Evolutionary conservation across 2,797 vertebrate species (phyloP), one percentile per base, ranked within the genome.

Genomic region (Lophotriccus pileatus): DNA sequence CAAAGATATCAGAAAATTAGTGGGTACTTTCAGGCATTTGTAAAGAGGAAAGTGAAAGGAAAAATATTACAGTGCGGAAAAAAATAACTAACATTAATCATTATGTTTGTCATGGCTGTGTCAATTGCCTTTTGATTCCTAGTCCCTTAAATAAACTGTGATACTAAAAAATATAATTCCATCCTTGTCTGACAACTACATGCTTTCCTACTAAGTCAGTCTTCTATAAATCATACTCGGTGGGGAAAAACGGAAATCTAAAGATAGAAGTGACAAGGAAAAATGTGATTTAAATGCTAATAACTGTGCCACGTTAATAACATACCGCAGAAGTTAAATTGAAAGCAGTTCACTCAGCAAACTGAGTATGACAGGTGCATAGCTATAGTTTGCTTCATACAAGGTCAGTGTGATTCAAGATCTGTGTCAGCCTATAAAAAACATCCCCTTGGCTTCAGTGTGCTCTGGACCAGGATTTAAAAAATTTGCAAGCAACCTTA

Each of bases 221-320:
- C 70, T 89, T 81, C 59, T 56, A 14, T 76, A 86, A 90, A 84
- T 84, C 32, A 12, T 56, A 28, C 7, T 50, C 0, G 1, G 9
- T 19, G 21, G 3, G 9, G 10, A 10, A 3, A 3, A 18, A 67
- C 27, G 46, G 17, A 62, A 67, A 81, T 59, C 41, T 59, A 67
- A 93, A 75, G 60, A 69, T 53, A 76, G 68, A 72, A 77, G 64
- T 39, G 23, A 39, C 22, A 69, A 55, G 43, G 30, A 43, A 47
- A 84, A 79, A 37, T 14, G 32, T 83, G 63, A 75, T 78, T 87
- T 93, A 84, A 88, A 76, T 88, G 88, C 85, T 91, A 80, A 27
- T 88, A 88, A 37, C 63, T 55, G 15, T 93, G 70, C 23, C 55
- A 21, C 2, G 0, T 55, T 79, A 80, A 52, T 89, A 79, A 59